Percentiles rank a stretch among this genome's conserved stretches.
Evolutionary conservation across 1,140 invertebrate species (phyloP).

Genomic region (Philaenus spumarius): DNA sequence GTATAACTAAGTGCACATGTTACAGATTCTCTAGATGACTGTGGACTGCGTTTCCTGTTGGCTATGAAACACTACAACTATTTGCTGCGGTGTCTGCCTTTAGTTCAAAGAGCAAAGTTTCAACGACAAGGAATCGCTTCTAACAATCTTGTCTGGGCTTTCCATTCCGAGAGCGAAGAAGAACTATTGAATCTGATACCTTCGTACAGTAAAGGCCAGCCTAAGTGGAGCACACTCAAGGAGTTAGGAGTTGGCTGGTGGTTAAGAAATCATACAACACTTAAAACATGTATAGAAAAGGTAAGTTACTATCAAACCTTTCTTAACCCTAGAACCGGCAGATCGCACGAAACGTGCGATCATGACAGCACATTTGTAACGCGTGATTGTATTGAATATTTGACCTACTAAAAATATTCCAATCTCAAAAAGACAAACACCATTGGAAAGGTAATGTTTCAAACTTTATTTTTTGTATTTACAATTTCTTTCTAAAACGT

Average conservation of each 20-base stretch:
- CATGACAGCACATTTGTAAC: too few species aligned
- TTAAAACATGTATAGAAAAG: slow-evolving; percentile 85
- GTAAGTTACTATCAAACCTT: slow-evolving; percentile 39
- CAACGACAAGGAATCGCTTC: slow-evolving; percentile 86
- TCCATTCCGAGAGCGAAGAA: slow-evolving; percentile 97
- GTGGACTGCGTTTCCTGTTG: slow-evolving; percentile 90
- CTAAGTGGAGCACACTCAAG: slow-evolving; percentile 86
- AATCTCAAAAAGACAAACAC: too few species aligned
- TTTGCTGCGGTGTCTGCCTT: slow-evolving; percentile 81
- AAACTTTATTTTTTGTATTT: too few species aligned
- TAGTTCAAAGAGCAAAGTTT: slow-evolving; percentile 77
- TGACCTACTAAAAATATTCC: too few species aligned
- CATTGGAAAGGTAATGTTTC: too few species aligned
- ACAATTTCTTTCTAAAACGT: too few species aligned
- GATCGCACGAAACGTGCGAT: too few species aligned
- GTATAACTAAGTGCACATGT: too few species aligned
- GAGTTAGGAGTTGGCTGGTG: slow-evolving; percentile 94
- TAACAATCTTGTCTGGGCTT: slow-evolving; percentile 96
- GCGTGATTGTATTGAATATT: too few species aligned
- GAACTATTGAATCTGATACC: slow-evolving; percentile 89
- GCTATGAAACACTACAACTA: slow-evolving; percentile 98
- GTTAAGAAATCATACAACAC: slow-evolving; percentile 78
- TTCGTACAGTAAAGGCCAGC: slow-evolving; percentile 71
- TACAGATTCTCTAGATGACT: slow-evolving; percentile 90
- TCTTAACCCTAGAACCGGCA: too few species aligned